A percentile compares a stretch with the other conserved stretches of the same genome.
phyloP scores from a whole-genome alignment of 2,888 invertebrate genomes.

The Apantesis nais region DNA sequence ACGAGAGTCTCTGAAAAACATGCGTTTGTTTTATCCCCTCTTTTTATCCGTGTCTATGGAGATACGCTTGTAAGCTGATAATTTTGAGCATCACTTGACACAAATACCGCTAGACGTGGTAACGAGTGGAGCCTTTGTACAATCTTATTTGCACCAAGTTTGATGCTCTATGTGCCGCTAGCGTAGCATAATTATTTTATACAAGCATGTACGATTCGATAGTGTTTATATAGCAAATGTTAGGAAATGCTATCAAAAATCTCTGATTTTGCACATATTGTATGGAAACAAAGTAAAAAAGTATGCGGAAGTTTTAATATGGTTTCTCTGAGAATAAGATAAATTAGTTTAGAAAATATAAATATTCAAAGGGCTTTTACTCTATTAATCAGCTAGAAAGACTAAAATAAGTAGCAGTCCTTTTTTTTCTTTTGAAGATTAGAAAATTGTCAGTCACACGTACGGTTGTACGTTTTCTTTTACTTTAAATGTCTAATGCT shows the following conservation, averaged over 20 bases:
- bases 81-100: conserved; percentile 42
- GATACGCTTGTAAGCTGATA: conserved; percentile 26
- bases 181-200: conserved; percentile 65
- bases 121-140: conserved; percentile 37
- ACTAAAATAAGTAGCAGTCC: neutral
- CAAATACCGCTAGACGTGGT: conserved; percentile 22
- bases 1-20: conserved; percentile 63
- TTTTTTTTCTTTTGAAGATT: neutral
- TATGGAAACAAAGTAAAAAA: neutral
- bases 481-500: too few relatives aligned
- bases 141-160: conserved; percentile 48
- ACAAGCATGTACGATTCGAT: conserved; percentile 62
- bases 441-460: neutral
- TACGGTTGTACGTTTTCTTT: neutral
- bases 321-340: neutral
- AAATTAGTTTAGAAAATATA: neutral
- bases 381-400: neutral
- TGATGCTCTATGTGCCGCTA: conserved; percentile 39
- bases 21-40: conserved; percentile 62
- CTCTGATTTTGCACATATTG: conserved; percentile 2
- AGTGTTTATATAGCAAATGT: conserved; percentile 34
- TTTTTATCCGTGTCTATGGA: conserved; percentile 41
- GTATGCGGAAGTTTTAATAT: too few relatives aligned
- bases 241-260: conserved; percentile 46
- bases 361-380: neutral